These are phyloP conservation scores for Scomberomorus guttatus DNA, from an alignment of 2,797 vertebrate genomes.

Conservation along the genomic window DNA sequence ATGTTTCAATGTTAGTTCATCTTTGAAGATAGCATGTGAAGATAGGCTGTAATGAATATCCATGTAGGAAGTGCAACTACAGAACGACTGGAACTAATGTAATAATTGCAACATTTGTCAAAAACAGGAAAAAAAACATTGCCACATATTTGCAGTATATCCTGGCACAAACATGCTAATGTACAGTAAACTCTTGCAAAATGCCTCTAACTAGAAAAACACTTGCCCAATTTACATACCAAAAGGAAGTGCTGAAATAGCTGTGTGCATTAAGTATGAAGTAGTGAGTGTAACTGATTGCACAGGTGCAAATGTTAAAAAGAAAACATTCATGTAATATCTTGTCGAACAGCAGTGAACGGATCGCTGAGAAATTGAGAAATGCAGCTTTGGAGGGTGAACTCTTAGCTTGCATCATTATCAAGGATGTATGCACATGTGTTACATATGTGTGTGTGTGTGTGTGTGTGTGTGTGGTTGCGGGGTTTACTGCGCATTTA, in stretches of 20 bases:
- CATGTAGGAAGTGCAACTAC: conserved; percentile 35
- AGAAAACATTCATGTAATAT: background rate
- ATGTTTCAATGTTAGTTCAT: background rate
- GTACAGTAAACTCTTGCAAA: conserved; percentile 57
- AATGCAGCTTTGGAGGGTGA: conserved; percentile 14
- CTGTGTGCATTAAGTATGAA: conserved; percentile 27
- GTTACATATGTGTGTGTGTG: too few relatives aligned
- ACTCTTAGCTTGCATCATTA: conserved; percentile 3
- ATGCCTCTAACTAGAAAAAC: conserved; percentile 57
- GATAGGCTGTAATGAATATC: background rate
- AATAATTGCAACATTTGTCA: conserved; percentile 33
- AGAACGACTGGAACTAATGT: conserved; percentile 39
- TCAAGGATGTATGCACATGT: background rate
- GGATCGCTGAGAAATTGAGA: background rate
- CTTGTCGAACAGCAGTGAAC: background rate
- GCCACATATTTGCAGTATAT: conserved; percentile 44
- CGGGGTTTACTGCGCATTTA: conserved; percentile 11
- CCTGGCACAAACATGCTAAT: background rate
- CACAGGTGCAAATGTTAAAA: background rate
- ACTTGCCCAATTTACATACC: conserved; percentile 59
- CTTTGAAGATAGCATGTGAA: background rate
- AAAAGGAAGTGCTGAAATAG: conserved; percentile 54
- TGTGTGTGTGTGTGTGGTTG: background rate
- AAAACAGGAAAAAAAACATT: conserved; percentile 45
- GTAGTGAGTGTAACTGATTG: background rate